These are phyloP conservation scores for Greenwoodochromis staneri DNA, from an alignment of 2,113 vertebrate genomes.

Conservation along the genomic window DNA sequence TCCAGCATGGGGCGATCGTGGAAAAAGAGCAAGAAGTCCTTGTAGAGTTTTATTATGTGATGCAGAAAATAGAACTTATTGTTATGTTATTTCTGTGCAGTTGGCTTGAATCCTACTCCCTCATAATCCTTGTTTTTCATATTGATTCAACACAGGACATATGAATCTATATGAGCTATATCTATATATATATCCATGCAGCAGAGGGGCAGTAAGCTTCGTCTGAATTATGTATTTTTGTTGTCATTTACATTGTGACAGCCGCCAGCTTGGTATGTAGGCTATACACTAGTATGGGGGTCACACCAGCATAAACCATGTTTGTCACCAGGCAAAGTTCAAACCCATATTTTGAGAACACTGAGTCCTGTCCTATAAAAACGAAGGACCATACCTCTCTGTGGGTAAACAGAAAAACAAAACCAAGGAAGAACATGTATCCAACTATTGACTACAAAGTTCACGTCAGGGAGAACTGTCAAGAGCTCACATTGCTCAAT, in stretches of 20 bases:
- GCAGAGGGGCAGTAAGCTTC: background rate
- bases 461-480: background rate
- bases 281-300: background rate
- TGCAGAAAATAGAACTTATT: background rate
- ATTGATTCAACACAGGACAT: background rate
- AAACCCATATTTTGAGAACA: background rate
- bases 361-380: background rate
- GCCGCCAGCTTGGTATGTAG: background rate
- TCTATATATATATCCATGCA: background rate
- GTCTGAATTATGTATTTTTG: background rate
- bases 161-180: background rate
- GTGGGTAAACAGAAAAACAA: background rate
- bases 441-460: background rate
- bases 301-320: background rate
- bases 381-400: background rate
- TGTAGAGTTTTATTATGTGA: background rate
- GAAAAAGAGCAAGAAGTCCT: background rate
- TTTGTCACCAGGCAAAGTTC: background rate
- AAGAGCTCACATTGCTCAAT: slow-evolving; percentile 2
- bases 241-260: background rate
- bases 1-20: background rate
- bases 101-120: background rate
- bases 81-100: background rate
- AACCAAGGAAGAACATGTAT: background rate
- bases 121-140: background rate